Evolutionary conservation across 2,888 invertebrate genomes (phyloP), one percentile per base, ranked within the genome.

Genomic region (Laothoe populi): DNA sequence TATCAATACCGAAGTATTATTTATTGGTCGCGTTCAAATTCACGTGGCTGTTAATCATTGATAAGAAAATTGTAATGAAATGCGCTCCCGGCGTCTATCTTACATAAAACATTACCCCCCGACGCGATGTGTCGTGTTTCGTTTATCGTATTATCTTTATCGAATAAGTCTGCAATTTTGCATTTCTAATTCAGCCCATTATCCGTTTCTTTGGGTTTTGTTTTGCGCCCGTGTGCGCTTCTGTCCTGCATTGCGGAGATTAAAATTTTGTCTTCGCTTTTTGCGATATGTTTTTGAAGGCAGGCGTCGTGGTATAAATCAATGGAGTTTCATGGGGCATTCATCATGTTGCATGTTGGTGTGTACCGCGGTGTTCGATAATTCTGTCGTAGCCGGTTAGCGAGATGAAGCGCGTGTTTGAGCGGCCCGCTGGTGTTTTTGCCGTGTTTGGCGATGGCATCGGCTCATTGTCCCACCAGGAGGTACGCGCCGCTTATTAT

Each of bases 101-200:
- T 87, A 81, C 87, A 90, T 90, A 84, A 91, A 86, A 90, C 90
- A 88, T 90, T 79, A 86, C 84, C 88, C 77, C 90, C 90, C 76
- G 84, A 78, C 70, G 88, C 67, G 86, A 79, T 77, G 78, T 81
- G 83, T 83, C 84, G 78, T 82, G 78, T 79, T 84, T 82, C 82
- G 79, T 84, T 88, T 86, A 86, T 87, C 86, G 79, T 79, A 83
- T 88, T 84, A 86, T 86, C 84, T 84, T 82, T 79, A 84, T 85
- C 81, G 79, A 78, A 70, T 76, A 72, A 73, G 76, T 74, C 76
- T 76, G 80, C 73, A 71, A 70, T 74, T 74, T 77, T 75, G 81
- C 75, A 84, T 88, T 88, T 81, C 80, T 83, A 84, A 88, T 86
- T 78, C 72, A 68, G 70, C 71, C 74, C 80, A 78, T 76, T 77